Evolutionary conservation across 2,888 invertebrate species (phyloP).

Genomic region (Pseudococcus jackbeardsleyi): DNA sequence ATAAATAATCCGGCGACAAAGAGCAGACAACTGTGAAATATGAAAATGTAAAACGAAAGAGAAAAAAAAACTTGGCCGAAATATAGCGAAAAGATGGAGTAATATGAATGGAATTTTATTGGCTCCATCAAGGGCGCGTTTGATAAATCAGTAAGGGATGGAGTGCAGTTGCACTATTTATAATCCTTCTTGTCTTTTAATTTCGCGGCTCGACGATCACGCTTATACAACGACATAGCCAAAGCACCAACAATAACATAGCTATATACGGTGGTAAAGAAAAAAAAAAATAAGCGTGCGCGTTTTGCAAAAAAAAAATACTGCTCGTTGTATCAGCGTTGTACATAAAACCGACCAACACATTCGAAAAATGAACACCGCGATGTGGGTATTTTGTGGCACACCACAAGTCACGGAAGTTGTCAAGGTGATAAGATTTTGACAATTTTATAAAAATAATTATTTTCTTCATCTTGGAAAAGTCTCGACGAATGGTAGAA

Average conservation of each 20-base stretch:
- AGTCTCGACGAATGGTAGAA: background rate
- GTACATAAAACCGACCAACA: background rate
- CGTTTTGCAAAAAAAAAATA: background rate
- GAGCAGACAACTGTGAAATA: slow-evolving; percentile 66
- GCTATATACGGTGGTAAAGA: background rate
- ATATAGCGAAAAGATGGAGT: slow-evolving; percentile 50
- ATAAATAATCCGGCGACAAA: slow-evolving; percentile 60
- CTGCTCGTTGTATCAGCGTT: too few species aligned
- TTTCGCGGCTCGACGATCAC: slow-evolving; percentile 67
- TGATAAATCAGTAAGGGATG: slow-evolving; percentile 64
- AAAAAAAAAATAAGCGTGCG: background rate
- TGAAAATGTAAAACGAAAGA: slow-evolving; percentile 59
- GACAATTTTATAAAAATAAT: slow-evolving; percentile 55
- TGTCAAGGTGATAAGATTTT: slow-evolving; percentile 49
- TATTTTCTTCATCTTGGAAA: slow-evolving; percentile 25
- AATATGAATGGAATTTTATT: slow-evolving; percentile 58
- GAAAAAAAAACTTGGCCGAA: slow-evolving; percentile 49
- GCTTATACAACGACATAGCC: slow-evolving; percentile 59
- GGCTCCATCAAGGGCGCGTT: slow-evolving; percentile 60
- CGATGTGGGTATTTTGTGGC: slow-evolving; percentile 16
- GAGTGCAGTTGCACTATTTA: slow-evolving; percentile 60
- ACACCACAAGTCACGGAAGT: slow-evolving; percentile 32
- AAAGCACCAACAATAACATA: slow-evolving; percentile 48
- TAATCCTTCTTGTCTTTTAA: slow-evolving; percentile 66
- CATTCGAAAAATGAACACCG: background rate